Evolutionary conservation across 2,113 vertebrate species (phyloP).

Genomic region (Corythornis madagascariensis): DNA sequence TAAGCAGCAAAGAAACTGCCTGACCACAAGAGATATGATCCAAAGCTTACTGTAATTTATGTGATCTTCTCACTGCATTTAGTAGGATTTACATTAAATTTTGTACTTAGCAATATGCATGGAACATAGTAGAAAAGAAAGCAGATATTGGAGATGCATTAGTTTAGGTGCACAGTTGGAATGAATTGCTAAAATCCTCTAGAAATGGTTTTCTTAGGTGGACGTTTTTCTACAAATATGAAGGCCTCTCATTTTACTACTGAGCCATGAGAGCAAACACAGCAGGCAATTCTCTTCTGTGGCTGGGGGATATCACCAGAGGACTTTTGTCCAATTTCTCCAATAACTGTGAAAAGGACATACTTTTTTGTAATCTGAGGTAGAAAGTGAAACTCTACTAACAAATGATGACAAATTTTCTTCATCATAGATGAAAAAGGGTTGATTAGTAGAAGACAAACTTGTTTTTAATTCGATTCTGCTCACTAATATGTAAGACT

Average conservation of each 20-base stretch:
- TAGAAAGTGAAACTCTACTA: background rate
- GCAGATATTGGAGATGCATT: background rate
- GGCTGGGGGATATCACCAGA: background rate
- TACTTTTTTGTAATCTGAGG: background rate
- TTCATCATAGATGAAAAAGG: background rate
- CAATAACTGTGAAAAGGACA: background rate
- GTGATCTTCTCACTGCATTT: background rate
- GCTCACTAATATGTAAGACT: background rate
- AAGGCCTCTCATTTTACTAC: background rate
- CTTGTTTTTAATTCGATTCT: background rate
- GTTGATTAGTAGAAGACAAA: background rate
- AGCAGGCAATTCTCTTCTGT: background rate
- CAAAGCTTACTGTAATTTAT: background rate
- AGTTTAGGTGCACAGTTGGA: background rate
- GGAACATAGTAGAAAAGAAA: background rate
- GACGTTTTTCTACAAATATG: background rate
- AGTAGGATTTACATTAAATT: slow-evolving; percentile 34
- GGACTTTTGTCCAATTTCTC: background rate
- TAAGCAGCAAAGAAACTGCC: background rate
- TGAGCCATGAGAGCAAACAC: background rate
- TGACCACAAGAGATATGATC: background rate
- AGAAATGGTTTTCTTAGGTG: background rate
- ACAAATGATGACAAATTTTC: background rate
- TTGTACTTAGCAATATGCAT: background rate
- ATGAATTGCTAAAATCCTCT: background rate